Evolutionary conservation across 2,113 vertebrate species (phyloP).

Genomic region (Quiscalus mexicanus): DNA sequence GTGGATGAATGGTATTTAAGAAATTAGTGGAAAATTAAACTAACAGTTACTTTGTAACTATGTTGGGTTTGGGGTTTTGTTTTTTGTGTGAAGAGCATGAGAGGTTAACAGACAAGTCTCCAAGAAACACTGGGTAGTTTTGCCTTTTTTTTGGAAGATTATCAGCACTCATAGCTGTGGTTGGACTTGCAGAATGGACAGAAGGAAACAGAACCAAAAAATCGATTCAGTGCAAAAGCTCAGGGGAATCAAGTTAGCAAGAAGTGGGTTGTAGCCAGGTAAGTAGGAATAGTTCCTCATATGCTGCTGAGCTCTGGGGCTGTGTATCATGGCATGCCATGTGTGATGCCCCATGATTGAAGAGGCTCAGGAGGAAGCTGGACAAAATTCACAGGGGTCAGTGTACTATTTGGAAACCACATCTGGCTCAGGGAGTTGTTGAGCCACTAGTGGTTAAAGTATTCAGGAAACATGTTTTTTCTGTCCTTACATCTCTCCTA

Average conservation of each 20-base stretch:
- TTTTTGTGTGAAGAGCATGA: background rate
- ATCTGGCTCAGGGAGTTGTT: background rate
- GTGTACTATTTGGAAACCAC: rapidly evolving
- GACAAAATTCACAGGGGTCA: background rate
- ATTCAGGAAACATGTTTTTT: background rate
- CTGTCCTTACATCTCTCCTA: background rate
- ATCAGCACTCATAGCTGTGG: background rate
- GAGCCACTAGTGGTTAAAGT: background rate
- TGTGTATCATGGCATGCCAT: rapidly evolving
- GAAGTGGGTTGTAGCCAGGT: background rate
- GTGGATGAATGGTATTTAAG: background rate
- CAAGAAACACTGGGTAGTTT: background rate
- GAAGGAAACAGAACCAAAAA: background rate
- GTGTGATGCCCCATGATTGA: rapidly evolving
- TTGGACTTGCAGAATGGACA: background rate
- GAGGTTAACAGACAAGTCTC: background rate
- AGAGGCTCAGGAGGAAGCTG: background rate
- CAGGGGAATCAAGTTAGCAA: background rate
- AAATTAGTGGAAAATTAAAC: background rate
- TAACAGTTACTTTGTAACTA: background rate
- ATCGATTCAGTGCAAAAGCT: background rate
- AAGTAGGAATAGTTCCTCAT: background rate
- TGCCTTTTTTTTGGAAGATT: background rate
- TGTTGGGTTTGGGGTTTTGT: background rate
- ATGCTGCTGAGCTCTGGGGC: background rate